Evolutionary conservation across 2,113 vertebrate genomes (phyloP), one percentile per base, ranked within the genome.

Genomic region (Numenius arquata): DNA sequence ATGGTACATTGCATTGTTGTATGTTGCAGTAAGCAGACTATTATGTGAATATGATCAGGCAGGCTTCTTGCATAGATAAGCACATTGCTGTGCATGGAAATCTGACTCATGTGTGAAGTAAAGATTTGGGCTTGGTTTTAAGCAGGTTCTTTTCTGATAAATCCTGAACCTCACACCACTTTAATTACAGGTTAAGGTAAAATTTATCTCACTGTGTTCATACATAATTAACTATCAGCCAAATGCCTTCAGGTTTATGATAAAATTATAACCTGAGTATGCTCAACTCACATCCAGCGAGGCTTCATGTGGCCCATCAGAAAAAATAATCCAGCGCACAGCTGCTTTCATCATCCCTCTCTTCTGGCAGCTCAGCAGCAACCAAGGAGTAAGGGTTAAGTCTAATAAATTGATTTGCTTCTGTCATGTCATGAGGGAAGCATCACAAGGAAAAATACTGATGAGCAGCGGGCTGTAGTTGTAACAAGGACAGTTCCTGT

Each of bases 91-190:
- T 74, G 38, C 41, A 53, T 95, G 40, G 41, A 90, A 95, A 90
- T 76, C 50, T 36, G 68, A 30, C 12, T 77, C 30, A 6, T 63
- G 9, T 29, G 21, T 7, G 23, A 85, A 74, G 6, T 1, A n/a
- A 85, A 63, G 20, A 1, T 91, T 92, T 62, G 50, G 23, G 9
- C 15, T 83, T 88, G 11, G 6, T 91, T 90, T 84, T 87, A 80
- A 79, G 34, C 34, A 68, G 27, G 8, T 85, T 53, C 8, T 91
- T 97, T 83, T 85, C 50, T 85, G 9, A 65, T 58, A 80, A 88
- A 41, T 55, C 48, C 78, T 85, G 29, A 50, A 75, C 18, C 4
- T 89, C 15, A 50, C 20, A 85, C 8, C 29, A 55, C 53, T 94
- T 90, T 75, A 89, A 86, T 89, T 88, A 36, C 30, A 93, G 4